Conservation (phyloP, 2,113 vertebrate genomes). For the Cavia aperea region DNA sequence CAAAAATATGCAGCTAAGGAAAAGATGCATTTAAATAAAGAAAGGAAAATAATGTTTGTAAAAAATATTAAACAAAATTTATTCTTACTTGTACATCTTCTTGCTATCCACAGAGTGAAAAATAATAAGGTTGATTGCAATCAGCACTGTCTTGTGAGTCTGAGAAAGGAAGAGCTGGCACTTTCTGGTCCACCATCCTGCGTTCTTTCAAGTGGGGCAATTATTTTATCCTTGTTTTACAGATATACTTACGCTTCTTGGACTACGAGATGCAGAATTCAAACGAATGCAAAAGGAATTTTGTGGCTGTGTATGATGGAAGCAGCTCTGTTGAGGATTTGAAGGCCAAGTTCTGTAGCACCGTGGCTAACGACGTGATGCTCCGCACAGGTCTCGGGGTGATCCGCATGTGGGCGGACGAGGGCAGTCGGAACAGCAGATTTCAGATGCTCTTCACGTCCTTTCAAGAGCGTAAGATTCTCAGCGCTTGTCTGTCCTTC, state of each 20-base stretch:
- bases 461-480: slow-evolving; percentile 96
- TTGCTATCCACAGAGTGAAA: background rate
- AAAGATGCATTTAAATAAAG: background rate
- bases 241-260: slow-evolving; percentile 98
- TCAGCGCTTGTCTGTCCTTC: background rate
- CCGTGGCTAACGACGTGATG: slow-evolving; percentile 97
- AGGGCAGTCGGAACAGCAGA: slow-evolving; percentile 90
- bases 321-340: slow-evolving; percentile 96
- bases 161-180: background rate
- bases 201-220: background rate
- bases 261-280: slow-evolving; percentile 99
- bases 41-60: background rate
- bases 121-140: slow-evolving; percentile 29
- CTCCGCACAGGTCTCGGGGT: slow-evolving; percentile 92
- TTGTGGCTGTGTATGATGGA: slow-evolving; percentile 97
- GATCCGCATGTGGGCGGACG: slow-evolving; percentile 97
- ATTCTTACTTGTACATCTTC: background rate
- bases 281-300: slow-evolving; percentile 98
- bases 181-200: background rate
- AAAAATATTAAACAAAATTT: background rate
- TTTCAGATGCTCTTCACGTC: slow-evolving; percentile 99
- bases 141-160: slow-evolving; percentile 29
- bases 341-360: slow-evolving; percentile 97
- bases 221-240: slow-evolving; percentile 46
- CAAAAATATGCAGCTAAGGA: background rate